phyloP scores from a whole-genome alignment of 2,888 invertebrate genomes.

The Standfussiana lucernea region DNA sequence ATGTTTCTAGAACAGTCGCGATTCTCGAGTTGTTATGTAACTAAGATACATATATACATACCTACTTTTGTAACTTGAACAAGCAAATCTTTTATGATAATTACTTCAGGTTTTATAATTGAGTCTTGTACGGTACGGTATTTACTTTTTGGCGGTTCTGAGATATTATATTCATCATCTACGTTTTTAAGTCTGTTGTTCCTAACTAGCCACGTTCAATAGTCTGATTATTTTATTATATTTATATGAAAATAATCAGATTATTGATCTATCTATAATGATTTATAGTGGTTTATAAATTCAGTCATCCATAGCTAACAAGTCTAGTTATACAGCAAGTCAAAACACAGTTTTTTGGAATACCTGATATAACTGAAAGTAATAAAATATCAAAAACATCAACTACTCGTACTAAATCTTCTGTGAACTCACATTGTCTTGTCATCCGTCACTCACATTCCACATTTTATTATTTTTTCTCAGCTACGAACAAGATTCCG shows the following conservation, averaged over 20 bases:
- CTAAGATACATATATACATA: not conserved
- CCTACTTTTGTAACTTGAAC: not conserved
- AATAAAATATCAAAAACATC: not conserved
- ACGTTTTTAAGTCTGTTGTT: not conserved
- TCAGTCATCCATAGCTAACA: not conserved
- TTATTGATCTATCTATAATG: too few relatives aligned
- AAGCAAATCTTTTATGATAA: conserved; percentile 7
- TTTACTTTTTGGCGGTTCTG: not conserved
- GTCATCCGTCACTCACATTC: not conserved
- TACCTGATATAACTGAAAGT: not conserved
- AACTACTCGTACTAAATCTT: not conserved
- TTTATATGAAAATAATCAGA: too few relatives aligned
- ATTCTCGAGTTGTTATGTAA: conserved; percentile 18
- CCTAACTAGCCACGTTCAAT: not conserved
- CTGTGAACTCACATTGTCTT: conserved; percentile 9
- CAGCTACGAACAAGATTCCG: not conserved
- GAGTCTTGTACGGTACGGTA: not conserved
- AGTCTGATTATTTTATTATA: too few relatives aligned
- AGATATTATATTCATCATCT: not conserved
- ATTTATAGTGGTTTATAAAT: not conserved
- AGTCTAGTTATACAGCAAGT: not conserved
- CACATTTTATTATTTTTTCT: not conserved
- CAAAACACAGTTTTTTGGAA: not conserved
- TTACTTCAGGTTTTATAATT: conserved; percentile 18
- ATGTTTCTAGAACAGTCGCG: not conserved